These are phyloP conservation scores for Geopemphigus sp. DNA, from an alignment of 1,140 invertebrate genomes.

Conservation along the genomic window DNA sequence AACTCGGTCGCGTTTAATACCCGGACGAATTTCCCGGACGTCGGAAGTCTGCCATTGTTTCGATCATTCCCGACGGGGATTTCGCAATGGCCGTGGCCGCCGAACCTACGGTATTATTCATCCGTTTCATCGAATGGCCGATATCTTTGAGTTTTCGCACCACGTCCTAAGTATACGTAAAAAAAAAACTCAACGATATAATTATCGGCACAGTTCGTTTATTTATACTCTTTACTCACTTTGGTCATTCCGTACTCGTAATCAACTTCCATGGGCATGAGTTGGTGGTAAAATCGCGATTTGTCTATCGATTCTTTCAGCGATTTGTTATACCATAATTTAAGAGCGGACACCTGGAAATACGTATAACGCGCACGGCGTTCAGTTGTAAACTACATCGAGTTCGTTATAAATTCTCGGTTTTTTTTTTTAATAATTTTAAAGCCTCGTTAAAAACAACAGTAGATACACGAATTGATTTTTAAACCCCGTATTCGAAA, in stretches of 20 bases:
- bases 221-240: not conserved
- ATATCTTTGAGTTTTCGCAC: slow-evolving; percentile 42
- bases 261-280: slow-evolving; percentile 17
- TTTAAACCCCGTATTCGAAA: not conserved
- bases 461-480: not conserved
- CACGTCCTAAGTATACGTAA: slow-evolving; percentile 48
- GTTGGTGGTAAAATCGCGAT: slow-evolving; percentile 36
- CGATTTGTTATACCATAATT: slow-evolving; percentile 24
- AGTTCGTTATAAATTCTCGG: no score
- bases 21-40: slow-evolving; percentile 50
- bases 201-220: not conserved
- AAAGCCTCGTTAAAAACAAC: no score
- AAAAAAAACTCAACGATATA: not conserved
- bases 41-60: slow-evolving; percentile 50
- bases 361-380: not conserved
- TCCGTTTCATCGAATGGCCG: slow-evolving; percentile 26
- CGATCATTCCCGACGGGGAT: not conserved
- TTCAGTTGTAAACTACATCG: no score
- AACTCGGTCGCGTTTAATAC: slow-evolving; percentile 20
- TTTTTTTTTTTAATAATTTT: no score
- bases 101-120: not conserved
- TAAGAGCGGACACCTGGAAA: not conserved
- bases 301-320: slow-evolving; percentile 31
- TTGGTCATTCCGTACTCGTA: slow-evolving; percentile 12
- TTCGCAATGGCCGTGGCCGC: slow-evolving; percentile 50